Percentiles rank a stretch among this genome's conserved stretches.
Conservation (phyloP, 1,140 invertebrate species). For the Dendrolimus punctatus region DNA sequence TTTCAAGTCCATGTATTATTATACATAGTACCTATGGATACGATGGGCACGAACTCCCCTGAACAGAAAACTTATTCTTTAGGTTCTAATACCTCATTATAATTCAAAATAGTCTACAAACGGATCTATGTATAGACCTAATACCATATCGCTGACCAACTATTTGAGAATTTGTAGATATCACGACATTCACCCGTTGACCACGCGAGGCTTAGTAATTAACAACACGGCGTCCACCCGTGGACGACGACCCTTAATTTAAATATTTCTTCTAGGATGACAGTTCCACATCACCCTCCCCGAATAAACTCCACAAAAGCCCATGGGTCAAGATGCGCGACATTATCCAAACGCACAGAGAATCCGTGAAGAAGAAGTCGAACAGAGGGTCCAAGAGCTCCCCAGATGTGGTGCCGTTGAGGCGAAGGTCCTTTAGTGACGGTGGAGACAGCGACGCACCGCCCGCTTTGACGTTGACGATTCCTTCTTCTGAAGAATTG, state of each 20-base stretch:
- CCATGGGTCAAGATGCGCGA: slow-evolving; percentile 81
- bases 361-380: slow-evolving; percentile 76
- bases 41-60: too few relatives aligned
- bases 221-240: not conserved
- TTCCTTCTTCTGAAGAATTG: slow-evolving; percentile 74
- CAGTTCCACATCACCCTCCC: slow-evolving; percentile 60
- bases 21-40: too few relatives aligned
- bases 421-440: slow-evolving; percentile 70
- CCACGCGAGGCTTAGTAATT: too few relatives aligned
- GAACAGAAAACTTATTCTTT: too few relatives aligned
- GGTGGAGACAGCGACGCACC: slow-evolving; percentile 57
- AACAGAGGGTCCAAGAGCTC: slow-evolving; percentile 40
- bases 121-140: too few relatives aligned
- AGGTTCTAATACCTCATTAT: too few relatives aligned
- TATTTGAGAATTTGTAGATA: too few relatives aligned
- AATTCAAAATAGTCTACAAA: too few relatives aligned
- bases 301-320: slow-evolving; percentile 72
- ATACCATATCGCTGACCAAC: too few relatives aligned
- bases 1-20: too few relatives aligned
- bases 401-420: slow-evolving; percentile 54
- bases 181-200: too few relatives aligned
- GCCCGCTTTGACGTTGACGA: slow-evolving; percentile 72
- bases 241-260: not conserved
- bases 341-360: slow-evolving; percentile 79
- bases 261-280: slow-evolving; percentile 39